Evolutionary conservation across 2,113 vertebrate genomes (phyloP).

Genomic region (Atherinomorus stipes): DNA sequence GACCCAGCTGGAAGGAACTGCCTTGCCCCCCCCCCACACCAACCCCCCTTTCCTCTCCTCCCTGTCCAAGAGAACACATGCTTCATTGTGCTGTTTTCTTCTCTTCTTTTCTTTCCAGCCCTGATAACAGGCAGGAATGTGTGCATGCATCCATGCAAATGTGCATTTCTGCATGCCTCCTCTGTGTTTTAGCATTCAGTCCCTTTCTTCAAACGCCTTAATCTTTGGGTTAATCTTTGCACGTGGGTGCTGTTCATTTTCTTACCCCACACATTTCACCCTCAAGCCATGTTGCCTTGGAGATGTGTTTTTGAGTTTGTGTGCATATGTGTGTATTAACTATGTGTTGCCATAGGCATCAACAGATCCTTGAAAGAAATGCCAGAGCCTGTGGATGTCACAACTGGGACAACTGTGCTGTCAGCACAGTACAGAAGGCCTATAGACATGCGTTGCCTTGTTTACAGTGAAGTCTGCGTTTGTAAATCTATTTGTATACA

Average conservation of each 20-base stretch:
- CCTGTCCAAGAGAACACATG: constrained; percentile 70
- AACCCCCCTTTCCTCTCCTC: constrained; percentile 54
- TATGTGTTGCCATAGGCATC: constrained; percentile 34
- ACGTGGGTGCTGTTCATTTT: constrained; percentile 45
- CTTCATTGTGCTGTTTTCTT: constrained; percentile 61
- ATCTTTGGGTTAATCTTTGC: constrained; percentile 39
- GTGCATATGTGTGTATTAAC: constrained; percentile 3
- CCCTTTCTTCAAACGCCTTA: background rate
- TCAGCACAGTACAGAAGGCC: background rate
- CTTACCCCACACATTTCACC: constrained; percentile 15
- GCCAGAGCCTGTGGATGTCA: constrained; percentile 9
- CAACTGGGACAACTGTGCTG: constrained; percentile 24
- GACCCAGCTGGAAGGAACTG: constrained; percentile 75
- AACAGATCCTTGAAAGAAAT: constrained; percentile 39
- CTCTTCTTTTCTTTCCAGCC: constrained; percentile 39
- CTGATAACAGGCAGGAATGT: constrained; percentile 48
- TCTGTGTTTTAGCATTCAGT: background rate
- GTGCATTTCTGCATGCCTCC: constrained; percentile 34
- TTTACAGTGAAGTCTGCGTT: background rate
- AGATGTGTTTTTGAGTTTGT: constrained; percentile 39
- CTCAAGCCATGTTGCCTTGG: constrained; percentile 25
- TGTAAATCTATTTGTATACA: background rate
- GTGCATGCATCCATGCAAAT: constrained; percentile 42
- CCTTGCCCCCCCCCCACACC: too few species aligned
- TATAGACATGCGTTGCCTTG: background rate